phyloP scores from a whole-genome alignment of 2,113 vertebrate genomes.

The Chionis minor region DNA sequence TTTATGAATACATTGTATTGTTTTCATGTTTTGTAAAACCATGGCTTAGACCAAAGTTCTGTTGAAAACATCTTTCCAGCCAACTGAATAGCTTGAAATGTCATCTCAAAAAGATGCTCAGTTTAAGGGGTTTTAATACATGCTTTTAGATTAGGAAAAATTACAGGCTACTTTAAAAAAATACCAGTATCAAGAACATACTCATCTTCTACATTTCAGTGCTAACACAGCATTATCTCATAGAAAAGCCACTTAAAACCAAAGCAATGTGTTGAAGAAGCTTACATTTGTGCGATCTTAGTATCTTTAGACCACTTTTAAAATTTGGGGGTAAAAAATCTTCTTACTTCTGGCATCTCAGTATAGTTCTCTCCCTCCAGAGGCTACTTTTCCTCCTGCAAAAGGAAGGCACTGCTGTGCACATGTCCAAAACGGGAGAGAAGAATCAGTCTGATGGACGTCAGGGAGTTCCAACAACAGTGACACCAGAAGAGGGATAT shows the following conservation, averaged over 20 bases:
- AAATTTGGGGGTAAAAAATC: accelerated
- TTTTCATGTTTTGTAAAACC: not conserved
- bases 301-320: not conserved
- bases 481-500: not conserved
- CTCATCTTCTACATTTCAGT: not conserved
- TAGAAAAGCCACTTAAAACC: not conserved
- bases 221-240: not conserved
- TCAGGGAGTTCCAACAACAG: not conserved
- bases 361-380: not conserved
- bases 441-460: not conserved
- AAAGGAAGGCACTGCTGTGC: not conserved
- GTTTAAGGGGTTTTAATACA: not conserved
- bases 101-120: not conserved
- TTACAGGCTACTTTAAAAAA: not conserved
- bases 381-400: not conserved
- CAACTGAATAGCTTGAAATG: not conserved
- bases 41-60: not conserved
- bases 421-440: not conserved
- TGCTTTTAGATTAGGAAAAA: not conserved
- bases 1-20: not conserved
- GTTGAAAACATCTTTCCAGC: not conserved
- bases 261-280: not conserved
- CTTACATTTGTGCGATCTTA: not conserved
- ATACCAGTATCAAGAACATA: not conserved
- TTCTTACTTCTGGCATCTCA: not conserved